A percentile compares a stretch with the other conserved stretches of the same genome.
Conservation (phyloP, 2,113 vertebrate species). For the Coptodon rendalli region DNA sequence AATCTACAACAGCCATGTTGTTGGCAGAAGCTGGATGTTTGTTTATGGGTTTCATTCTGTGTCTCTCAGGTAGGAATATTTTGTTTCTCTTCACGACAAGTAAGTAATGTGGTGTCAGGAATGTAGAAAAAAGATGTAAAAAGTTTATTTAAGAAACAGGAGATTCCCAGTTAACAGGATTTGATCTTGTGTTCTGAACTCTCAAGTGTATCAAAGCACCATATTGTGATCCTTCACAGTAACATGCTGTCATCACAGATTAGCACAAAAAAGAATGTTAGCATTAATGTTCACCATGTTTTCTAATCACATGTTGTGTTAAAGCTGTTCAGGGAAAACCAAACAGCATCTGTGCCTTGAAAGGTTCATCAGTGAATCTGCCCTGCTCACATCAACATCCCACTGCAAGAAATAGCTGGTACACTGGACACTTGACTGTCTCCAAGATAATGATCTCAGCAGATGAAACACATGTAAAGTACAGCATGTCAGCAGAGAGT, state of each 20-base stretch:
- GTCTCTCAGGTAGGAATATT: no score
- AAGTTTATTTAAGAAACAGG: no score
- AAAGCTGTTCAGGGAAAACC: not conserved
- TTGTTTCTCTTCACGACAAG: no score
- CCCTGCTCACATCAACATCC: not conserved
- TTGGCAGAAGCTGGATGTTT: not conserved
- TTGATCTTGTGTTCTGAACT: not conserved
- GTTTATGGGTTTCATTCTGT: not conserved
- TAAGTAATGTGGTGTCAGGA: no score
- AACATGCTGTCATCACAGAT: not conserved
- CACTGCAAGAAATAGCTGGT: not conserved
- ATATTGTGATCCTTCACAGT: not conserved
- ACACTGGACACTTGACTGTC: rapidly evolving
- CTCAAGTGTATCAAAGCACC: rapidly evolving
- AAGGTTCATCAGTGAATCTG: conserved; percentile 8
- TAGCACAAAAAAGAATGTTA: not conserved
- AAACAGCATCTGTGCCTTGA: not conserved
- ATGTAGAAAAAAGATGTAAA: no score
- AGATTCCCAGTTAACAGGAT: no score
- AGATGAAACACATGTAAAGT: not conserved
- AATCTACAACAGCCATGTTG: not conserved
- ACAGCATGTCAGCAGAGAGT: not conserved
- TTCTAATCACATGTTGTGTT: not conserved
- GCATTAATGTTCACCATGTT: not conserved
- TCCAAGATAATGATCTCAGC: rapidly evolving